Evolutionary conservation across 2,113 vertebrate genomes (phyloP).

Genomic region (Silurus meridionalis): DNA sequence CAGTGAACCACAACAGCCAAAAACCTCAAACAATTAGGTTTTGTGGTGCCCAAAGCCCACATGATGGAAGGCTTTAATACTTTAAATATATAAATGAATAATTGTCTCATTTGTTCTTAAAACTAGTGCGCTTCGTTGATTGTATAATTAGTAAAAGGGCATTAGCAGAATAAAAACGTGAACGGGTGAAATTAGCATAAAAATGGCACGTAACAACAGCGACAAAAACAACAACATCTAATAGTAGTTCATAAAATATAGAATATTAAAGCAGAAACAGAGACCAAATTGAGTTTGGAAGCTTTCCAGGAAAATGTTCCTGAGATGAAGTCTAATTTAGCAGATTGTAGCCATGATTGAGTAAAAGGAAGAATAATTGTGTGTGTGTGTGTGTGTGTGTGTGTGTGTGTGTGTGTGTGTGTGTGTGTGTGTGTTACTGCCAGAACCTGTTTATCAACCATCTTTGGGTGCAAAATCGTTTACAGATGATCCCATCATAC

Average conservation of each 20-base stretch:
- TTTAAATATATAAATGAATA: constrained; percentile 16
- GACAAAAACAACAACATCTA: not conserved
- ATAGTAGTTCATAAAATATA: not conserved
- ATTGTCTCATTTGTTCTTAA: not conserved
- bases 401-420: not conserved
- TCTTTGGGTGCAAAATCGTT: not conserved
- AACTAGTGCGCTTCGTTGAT: not conserved
- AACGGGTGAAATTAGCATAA: not conserved
- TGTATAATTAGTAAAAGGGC: not conserved
- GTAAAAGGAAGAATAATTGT: not conserved
- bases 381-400: not conserved
- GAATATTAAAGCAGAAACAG: constrained; percentile 3
- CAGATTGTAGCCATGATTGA: not conserved
- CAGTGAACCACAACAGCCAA: not conserved
- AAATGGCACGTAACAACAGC: not conserved
- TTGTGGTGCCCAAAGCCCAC: not conserved
- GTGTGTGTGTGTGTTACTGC: not conserved
- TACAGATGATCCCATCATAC: not conserved
- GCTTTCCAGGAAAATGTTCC: not conserved
- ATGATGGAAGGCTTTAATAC: constrained; percentile 31
- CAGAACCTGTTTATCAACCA: not conserved
- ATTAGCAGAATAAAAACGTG: not conserved
- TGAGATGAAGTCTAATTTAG: not conserved
- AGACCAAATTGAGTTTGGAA: not conserved
- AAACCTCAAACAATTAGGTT: constrained; percentile 24